phyloP scores from a whole-genome alignment of 2,888 invertebrate species.

The Drosophila buzzatii region DNA sequence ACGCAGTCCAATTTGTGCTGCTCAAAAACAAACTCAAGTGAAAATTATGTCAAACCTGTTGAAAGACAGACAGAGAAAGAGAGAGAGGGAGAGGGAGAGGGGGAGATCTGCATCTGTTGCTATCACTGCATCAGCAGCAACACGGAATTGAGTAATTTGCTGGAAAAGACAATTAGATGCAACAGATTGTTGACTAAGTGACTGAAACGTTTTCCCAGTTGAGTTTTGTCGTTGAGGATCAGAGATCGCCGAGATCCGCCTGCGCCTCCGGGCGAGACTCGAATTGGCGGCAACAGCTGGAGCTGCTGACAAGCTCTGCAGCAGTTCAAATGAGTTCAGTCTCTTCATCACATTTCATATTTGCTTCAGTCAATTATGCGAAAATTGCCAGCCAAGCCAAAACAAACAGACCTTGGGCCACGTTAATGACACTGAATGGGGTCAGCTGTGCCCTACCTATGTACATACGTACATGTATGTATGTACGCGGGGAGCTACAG shows the following conservation, averaged over 20 bases:
- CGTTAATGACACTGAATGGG: conserved; percentile 82
- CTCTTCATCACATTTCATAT: conserved; percentile 66
- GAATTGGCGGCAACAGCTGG: conserved; percentile 34
- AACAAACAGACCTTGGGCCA: conserved; percentile 74
- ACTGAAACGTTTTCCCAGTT: conserved; percentile 66
- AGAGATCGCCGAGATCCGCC: conserved; percentile 24
- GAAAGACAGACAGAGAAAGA: conserved; percentile 25
- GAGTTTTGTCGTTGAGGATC: conserved; percentile 39
- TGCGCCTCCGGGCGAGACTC: conserved; percentile 14
- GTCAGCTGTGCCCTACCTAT: conserved; percentile 50
- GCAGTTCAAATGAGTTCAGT: conserved; percentile 60
- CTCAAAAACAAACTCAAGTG: conserved; percentile 76
- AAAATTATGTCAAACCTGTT: conserved; percentile 79
- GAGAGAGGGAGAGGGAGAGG: background rate
- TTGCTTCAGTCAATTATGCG: conserved; percentile 69
- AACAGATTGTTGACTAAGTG: conserved; percentile 79
- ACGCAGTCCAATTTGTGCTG: conserved; percentile 61
- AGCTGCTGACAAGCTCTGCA: conserved; percentile 45
- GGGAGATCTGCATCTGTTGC: conserved; percentile 30
- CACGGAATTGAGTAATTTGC: conserved; percentile 75
- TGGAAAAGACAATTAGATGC: conserved; percentile 77
- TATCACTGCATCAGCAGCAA: conserved; percentile 33
- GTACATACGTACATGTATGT: background rate
- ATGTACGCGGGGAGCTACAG: conserved; percentile 1
- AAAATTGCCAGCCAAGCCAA: conserved; percentile 64